These are phyloP conservation scores for Drosophila anomalata DNA, from an alignment of 2,888 invertebrate genomes.

Conservation along the genomic window DNA sequence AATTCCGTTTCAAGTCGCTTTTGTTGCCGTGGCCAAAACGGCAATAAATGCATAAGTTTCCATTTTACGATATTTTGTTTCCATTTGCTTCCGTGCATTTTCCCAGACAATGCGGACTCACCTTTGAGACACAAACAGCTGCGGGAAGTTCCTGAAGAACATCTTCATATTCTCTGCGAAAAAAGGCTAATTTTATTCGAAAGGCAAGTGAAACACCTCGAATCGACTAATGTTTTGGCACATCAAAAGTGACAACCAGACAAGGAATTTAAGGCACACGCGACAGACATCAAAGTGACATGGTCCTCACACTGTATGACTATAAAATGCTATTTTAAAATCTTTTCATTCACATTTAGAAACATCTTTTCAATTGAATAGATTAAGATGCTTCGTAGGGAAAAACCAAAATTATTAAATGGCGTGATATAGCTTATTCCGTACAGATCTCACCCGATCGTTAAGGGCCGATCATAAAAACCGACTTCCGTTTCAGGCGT, in stretches of 20 bases:
- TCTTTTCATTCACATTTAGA: not conserved
- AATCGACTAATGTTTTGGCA: conserved; percentile 21
- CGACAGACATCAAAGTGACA: conserved; percentile 17
- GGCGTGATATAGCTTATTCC: not conserved
- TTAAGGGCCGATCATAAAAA: not conserved
- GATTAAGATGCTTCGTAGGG: not conserved
- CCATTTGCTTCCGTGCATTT: conserved; percentile 43
- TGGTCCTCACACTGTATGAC: not conserved
- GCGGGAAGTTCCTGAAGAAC: not conserved
- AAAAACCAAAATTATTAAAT: not conserved
- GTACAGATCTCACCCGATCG: not conserved
- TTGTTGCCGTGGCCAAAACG: conserved; percentile 40
- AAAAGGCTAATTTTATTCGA: conserved; percentile 41
- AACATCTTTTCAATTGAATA: not conserved
- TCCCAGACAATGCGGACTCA: conserved; percentile 50
- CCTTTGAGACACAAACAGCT: conserved; percentile 41
- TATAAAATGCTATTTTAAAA: conserved; percentile 1
- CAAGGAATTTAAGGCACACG: not conserved
- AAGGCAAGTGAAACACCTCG: not conserved
- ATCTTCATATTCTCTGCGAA: not conserved
- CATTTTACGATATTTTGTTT: conserved; percentile 77
- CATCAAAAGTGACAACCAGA: conserved; percentile 12
- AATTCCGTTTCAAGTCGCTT: conserved; percentile 37
- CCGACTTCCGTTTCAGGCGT: conserved; percentile 16
- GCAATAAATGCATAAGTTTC: conserved; percentile 77